phyloP scores from a whole-genome alignment of 92 coral and sea anemone genomes.

The Umimayanthus kanabou region DNA sequence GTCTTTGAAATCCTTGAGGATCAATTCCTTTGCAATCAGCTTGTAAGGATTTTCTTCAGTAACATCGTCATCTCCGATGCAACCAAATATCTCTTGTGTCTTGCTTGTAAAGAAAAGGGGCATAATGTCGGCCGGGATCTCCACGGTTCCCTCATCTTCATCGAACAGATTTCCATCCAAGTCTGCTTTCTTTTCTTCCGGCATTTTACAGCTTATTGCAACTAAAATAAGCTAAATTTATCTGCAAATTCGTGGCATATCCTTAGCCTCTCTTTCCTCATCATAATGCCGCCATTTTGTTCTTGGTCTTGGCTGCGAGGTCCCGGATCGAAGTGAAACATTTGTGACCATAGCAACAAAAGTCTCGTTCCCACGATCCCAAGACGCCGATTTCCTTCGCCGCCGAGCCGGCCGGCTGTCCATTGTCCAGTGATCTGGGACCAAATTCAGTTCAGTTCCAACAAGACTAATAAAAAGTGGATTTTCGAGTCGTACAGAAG shows the following conservation, averaged over 20 bases:
- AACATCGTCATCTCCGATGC: conserved; percentile 98
- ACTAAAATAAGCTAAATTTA: not conserved
- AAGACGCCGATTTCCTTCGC: too few species aligned
- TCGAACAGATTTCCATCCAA: conserved; percentile 52
- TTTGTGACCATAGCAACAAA: conserved; percentile 70
- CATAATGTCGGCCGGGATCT: conserved; percentile 79
- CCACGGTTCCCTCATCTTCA: conserved; percentile 81
- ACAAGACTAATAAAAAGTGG: too few species aligned
- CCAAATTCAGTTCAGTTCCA: too few species aligned
- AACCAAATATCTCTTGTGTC: conserved; percentile 96
- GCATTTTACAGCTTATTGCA: conserved; percentile 56
- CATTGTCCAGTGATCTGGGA: too few species aligned
- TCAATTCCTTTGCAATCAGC: conserved; percentile 77
- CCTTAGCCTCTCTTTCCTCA: not conserved
- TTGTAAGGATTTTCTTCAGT: conserved; percentile 93
- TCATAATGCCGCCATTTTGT: conserved; percentile 83
- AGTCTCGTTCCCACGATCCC: not conserved
- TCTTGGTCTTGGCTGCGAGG: conserved; percentile 42
- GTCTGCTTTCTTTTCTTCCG: conserved; percentile 79
- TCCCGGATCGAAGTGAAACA: conserved; percentile 72
- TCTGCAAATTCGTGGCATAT: conserved; percentile 8
- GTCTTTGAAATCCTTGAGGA: conserved; percentile 87
- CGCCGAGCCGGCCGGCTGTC: too few species aligned
- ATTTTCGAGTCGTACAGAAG: too few species aligned
- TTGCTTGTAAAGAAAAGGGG: conserved; percentile 98